phyloP scores from a whole-genome alignment of 1,140 invertebrate species.

The Camponotus floridanus region DNA sequence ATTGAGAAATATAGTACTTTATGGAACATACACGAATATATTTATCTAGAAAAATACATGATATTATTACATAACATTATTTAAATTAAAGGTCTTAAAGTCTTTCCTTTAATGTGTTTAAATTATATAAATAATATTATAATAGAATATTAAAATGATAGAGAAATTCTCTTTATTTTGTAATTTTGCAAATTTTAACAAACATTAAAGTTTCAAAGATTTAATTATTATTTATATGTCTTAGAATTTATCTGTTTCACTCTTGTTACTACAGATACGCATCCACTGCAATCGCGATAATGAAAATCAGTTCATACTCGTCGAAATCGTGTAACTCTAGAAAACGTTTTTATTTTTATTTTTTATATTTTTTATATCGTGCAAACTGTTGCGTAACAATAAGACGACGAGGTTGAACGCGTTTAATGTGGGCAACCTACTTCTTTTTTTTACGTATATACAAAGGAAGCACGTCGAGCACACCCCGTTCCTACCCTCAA shows the following conservation, averaged over 20 bases:
- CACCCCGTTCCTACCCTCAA: too few species aligned
- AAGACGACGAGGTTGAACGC: slow-evolving; percentile 19
- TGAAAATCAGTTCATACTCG: slow-evolving; percentile 17
- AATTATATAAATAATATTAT: too few species aligned
- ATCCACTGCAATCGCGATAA: slow-evolving; percentile 15
- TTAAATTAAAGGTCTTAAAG: too few species aligned
- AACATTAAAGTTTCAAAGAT: too few species aligned
- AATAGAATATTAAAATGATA: too few species aligned
- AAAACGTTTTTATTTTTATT: not conserved
- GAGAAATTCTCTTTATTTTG: too few species aligned
- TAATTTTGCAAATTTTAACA: too few species aligned
- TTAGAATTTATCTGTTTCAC: not conserved
- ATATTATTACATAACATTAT: too few species aligned
- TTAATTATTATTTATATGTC: not conserved
- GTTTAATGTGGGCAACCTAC: slow-evolving; percentile 4
- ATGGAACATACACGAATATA: too few species aligned
- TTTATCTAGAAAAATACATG: too few species aligned
- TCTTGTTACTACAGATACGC: not conserved
- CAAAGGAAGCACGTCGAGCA: slow-evolving; percentile 53
- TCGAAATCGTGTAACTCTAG: slow-evolving; percentile 35
- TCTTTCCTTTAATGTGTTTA: too few species aligned
- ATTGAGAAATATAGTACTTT: not conserved
- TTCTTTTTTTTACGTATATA: slow-evolving; percentile 8
- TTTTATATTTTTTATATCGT: too few species aligned
- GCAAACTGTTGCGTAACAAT: not conserved